Base-by-base conservation (phyloP, 2,113 vertebrate species). In the Pterocles burchelli region DNA sequence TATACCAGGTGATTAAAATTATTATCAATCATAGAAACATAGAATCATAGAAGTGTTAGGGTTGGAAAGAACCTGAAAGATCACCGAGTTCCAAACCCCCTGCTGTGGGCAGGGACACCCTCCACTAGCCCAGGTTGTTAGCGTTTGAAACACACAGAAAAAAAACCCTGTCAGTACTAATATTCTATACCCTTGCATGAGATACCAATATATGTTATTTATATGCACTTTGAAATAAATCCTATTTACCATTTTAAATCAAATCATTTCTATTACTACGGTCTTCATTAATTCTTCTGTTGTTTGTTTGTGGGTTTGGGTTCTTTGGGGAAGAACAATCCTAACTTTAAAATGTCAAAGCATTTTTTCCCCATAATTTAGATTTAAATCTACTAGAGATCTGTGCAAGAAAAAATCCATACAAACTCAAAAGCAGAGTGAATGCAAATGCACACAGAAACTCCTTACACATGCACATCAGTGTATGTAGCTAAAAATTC, bases 1-100 rank as follows among this genome's bases (percentile, higher is more conserved):
- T 88, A 81, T 81, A 75, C 31, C 31, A 81, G 18, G 71, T 95
- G 78, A 94, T 81, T 85, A 92, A 85, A 94, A 73, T 31, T 8
- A 80, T 87, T 63, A 25, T 75, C 13, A 34, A 41, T 41, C 13
- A 41, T 41, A 41, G 41, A 41, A 41, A 41, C 41, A 41, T 41
- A 41, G 41, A 41, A 41, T 41, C 41, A 41, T 41, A 41, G 41
- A 41, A 41, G 13, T 41, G 41, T 41, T 41, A 41, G 41, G 41
- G 41, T 41, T 41, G 41, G 41, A 41, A 41, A 41, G 41, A 41
- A 41, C 41, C 41, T 41, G 41, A 41, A 41, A 41, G 41, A 41
- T 41, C 41, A 41, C 14, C 14, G 41, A 41, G 41, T 41, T 41
- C 41, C 41, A 41, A 41, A 13, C 11, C 41, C 41, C 41, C 41